Evolutionary conservation across 2,797 vertebrate genomes (phyloP), one percentile per base, ranked within the genome.

Genomic region (Lepus oiostolus): DNA sequence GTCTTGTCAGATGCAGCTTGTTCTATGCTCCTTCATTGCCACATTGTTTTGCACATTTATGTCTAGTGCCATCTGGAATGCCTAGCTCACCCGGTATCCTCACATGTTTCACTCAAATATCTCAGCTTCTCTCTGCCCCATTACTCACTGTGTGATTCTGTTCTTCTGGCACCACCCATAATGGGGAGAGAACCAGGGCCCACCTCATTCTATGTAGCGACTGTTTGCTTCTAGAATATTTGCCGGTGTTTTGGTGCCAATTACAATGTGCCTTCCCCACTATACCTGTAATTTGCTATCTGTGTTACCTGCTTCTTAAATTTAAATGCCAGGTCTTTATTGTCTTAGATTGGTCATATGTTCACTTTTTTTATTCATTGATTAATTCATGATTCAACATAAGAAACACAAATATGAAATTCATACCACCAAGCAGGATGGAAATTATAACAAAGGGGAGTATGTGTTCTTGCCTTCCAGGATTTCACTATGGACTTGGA

Each of bases 141-240:
- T 14, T 19, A 32, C 58, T 79, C n/a, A 52, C 84, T 4, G 24
- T 17, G 10, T 17, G 2, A 72, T 82, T 92, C 77, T 79, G 28
- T 4, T 52, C 88, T 60, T 60, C 22, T 67, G 30, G 19, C 10
- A 50, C 32, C 4, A 0, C 60, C n/a, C 60, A 67, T 60, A 1
- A 2, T 11, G 54, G 4, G 17, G 8, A 58, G 11, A 28, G 14
- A 19, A 0, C 14, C 0, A 7, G 24, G 54, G 21, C 26, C 60
- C 10, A 1, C 2, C 4, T 14, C 4, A 28, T 16, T 28, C 26
- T 52, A 16, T 0, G 1, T 19, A 58, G 28, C 26, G 5, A 0
- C 9, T 0, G 0, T 52, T 52, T 38, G 17, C 17, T 88, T n/a
- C 26, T 32, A 4, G 13, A 12, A 6, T 5, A 5, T 17, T 63